Base-by-base conservation (phyloP, 2,113 vertebrate genomes). In the Rhinoptilus africanus region DNA sequence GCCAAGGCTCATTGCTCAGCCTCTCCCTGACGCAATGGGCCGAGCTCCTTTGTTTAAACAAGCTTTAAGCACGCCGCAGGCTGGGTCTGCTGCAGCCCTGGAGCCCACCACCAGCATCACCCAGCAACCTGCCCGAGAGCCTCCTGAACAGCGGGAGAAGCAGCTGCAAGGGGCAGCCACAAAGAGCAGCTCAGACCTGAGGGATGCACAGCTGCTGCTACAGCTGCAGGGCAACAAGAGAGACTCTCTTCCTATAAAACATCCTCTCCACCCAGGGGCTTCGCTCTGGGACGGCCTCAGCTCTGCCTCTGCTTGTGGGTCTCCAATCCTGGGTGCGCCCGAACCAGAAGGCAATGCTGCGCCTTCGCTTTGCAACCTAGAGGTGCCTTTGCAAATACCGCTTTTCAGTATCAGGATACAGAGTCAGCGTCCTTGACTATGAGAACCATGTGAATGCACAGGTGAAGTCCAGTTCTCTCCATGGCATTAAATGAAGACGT, bases 341-440 rank as follows among this genome's bases (percentile, higher is more conserved):
- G 0, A 60, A 41, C 26, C 13, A 1, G 10, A n/a, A 50, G n/a
- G 50, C 39, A 43, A 35, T 8, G 1, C 30, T 8, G 37, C 1
- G 1, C 30, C 51, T 34, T 30, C 6, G 0, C 22, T 20, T 18
- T 4, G 9, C n/a, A 30, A 19, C 21, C 51, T n/a, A 6, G 10
- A 19, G 32, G 14, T 13, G 67, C 23, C 67, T 50, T 18, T 26
- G 23, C 50, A 28, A 85, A 26, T 9, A 6, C 32, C 13, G 32
- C 19, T 51, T 19, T 41, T 39, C 43, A 24, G 53, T 6, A 13
- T 28, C 59, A 28, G 59, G 34, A 41, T 5, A 22, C 30, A 26
- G 24, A 18, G 27, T 7, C 35, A 37, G 50, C n/a, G 26, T 15
- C 51, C 74, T 9, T 10, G 30, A 24, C 21, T 11, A 19, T 3